Evolutionary conservation across 2,797 vertebrate genomes (phyloP), one percentile per base, ranked within the genome.

Genomic region (Zalophus californianus): DNA sequence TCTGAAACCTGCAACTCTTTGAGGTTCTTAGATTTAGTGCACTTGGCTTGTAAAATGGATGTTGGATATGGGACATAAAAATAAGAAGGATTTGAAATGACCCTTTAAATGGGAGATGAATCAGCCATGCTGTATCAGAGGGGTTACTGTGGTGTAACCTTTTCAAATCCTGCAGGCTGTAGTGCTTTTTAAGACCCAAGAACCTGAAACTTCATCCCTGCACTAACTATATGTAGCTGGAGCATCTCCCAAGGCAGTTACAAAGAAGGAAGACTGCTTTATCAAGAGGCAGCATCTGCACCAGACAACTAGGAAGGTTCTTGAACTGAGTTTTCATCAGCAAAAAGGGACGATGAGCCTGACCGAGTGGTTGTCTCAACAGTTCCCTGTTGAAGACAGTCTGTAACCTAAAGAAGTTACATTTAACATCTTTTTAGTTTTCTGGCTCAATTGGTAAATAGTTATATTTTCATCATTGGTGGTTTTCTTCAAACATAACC

Each of bases 191-290:
- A 94, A 88, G 60, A 66, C 14, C 10, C 29, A 35, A 78, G 32
- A 68, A 79, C 60, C 29, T 95, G 78, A 95, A 96, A 94, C 54
- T 68, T 84, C 68, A 92, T n/a, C 86, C 58, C 23, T 21, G 32
- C 20, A 32, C 48, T 93, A 91, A 85, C 15, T 78, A 4, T 32
- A 14, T 3, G 29, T 60, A 79, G n/a, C 35, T 2, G 0, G 68
- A 29, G n/a, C 4, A 15, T 88, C 25, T 78, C 15, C 32, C 12
- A 32, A 29, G 9, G 35, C 56, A 48, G 16, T 79, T 75, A 62
- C 44, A 78, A 79, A 89, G 64, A n/a, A 64, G 52, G 54, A 78
- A 70, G 35, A 20, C 41, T 23, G 12, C 35, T 86, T 86, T 85
- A 27, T 92, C 41, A 32, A 84, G 58, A 41, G 23, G 32, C 54